Evolutionary conservation across 2,888 invertebrate genomes (phyloP).

Genomic region (Cantharis flavilabris): DNA sequence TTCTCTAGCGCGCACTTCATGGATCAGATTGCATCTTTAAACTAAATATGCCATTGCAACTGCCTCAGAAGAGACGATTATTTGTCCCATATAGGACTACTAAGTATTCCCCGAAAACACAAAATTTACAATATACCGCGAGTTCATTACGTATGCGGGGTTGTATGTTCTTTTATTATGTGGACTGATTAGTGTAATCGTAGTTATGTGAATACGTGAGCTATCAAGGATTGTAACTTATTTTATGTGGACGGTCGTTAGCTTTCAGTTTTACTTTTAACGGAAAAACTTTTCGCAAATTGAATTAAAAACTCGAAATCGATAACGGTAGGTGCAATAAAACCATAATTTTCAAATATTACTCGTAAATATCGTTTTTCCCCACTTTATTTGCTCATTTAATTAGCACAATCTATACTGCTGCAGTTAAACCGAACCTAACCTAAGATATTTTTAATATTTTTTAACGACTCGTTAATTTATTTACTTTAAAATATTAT

Average conservation of each 20-base stretch:
- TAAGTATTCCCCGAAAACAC: conserved; percentile 30
- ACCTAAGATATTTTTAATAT: not conserved
- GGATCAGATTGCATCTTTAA: conserved; percentile 37
- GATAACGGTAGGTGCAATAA: not conserved
- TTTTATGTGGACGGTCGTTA: not conserved
- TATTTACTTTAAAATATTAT: not conserved
- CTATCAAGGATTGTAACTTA: conserved; percentile 34
- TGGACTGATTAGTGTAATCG: conserved; percentile 47
- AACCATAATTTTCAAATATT: not conserved
- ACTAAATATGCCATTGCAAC: conserved; percentile 28
- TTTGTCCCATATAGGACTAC: conserved; percentile 31
- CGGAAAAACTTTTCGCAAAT: not conserved
- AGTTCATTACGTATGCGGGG: conserved; percentile 45
- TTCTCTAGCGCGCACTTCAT: conserved; percentile 48
- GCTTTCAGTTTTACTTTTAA: not conserved
- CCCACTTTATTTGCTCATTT: not conserved
- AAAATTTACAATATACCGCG: conserved; percentile 22
- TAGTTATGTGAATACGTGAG: conserved; percentile 51
- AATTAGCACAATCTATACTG: not conserved
- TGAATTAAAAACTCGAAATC: not conserved
- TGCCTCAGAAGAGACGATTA: conserved; percentile 28
- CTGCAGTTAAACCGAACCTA: not conserved
- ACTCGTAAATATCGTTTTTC: not conserved
- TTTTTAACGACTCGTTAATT: not conserved
- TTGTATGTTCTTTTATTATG: conserved; percentile 50